Base-by-base conservation (phyloP, 2,888 invertebrate genomes). In the Lasioglossum oenotherae region DNA sequence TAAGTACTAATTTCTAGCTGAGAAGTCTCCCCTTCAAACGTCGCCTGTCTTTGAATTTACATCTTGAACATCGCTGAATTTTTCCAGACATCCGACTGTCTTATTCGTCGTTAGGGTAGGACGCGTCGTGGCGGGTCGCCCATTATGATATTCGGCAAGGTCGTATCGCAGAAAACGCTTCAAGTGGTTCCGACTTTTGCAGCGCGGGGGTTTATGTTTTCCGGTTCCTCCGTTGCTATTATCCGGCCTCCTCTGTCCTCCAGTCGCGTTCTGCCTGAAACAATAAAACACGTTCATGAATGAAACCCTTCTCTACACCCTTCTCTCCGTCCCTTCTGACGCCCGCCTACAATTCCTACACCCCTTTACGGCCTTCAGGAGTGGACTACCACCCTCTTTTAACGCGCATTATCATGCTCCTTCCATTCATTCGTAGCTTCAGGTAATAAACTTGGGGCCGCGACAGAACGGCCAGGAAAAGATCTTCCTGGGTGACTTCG, bases 211-310 rank as follows among this genome's bases (percentile, higher is more conserved):
- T 94, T 94, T 94, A 94, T 94, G 88, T 92, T 94, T 94, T 94
- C 94, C 94, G 94, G 94, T 93, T 93, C 93, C 94, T 91, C 89
- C 35, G 91, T 88, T 88, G 91, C 91, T 93, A 93, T 92, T 93
- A 92, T 93, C 91, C 92, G 92, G 91, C 88, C 92, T 92, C 91
- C 88, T 89, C 91, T 90, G 92, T 92, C 88, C 91, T 89, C 90
- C 89, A 87, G 89, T 90, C 89, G 89, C 90, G 92, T 92, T 93
- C 90, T 92, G 92, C 89, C 93, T 94, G 93, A 92, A 94, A 93
- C 94, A 93, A 94, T 94, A 94, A 94, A 94, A 94, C 93, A 94
- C 93, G 89, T 94, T 94, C 90, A 92, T 93, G 94, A 94, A 94
- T 94, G 94, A 93, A 94, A 88, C 92, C 92, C 91, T 90, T 91